Evolutionary conservation across 1,140 invertebrate genomes (phyloP).

Genomic region (Papilio dardanus): DNA sequence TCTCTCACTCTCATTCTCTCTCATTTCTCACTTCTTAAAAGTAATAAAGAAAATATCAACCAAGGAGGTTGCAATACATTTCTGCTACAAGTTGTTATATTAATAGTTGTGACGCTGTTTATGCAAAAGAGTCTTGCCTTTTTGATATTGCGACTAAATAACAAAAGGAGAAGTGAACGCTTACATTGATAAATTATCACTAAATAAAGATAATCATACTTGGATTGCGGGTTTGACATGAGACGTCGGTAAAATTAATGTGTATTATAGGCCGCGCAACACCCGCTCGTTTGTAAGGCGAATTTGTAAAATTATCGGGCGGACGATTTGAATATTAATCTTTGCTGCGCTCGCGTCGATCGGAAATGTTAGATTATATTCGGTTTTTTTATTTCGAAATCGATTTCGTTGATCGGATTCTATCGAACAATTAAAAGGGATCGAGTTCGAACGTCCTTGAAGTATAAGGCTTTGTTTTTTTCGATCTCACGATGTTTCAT

Average conservation of each 20-base stretch:
- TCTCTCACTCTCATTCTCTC: no score
- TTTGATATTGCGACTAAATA: slow-evolving; percentile 24
- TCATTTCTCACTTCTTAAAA: no score
- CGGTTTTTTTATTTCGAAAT: slow-evolving; percentile 35
- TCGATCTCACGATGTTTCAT: background rate
- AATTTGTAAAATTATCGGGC: slow-evolving; percentile 76
- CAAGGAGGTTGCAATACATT: no score
- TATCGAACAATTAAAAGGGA: slow-evolving; percentile 16
- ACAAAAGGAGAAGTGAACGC: slow-evolving; percentile 42
- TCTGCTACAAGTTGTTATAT: no score
- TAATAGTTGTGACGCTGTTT: background rate
- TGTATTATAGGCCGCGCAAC: slow-evolving; percentile 72
- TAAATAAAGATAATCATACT: slow-evolving; percentile 79
- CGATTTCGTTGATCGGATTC: slow-evolving; percentile 37
- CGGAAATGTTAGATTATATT: slow-evolving; percentile 34
- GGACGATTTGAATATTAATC: slow-evolving; percentile 70
- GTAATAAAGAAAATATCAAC: no score
- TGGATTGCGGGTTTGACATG: slow-evolving; percentile 76
- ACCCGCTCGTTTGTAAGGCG: slow-evolving; percentile 67
- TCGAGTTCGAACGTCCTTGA: slow-evolving; percentile 8
- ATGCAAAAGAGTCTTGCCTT: slow-evolving; percentile 6
- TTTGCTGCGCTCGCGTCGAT: slow-evolving; percentile 39
- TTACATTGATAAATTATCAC: slow-evolving; percentile 67
- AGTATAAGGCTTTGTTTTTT: background rate
- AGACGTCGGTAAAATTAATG: slow-evolving; percentile 74